These are phyloP conservation scores for Uloborus plumipes DNA, from an alignment of 2,888 invertebrate species.

Conservation along the genomic window DNA sequence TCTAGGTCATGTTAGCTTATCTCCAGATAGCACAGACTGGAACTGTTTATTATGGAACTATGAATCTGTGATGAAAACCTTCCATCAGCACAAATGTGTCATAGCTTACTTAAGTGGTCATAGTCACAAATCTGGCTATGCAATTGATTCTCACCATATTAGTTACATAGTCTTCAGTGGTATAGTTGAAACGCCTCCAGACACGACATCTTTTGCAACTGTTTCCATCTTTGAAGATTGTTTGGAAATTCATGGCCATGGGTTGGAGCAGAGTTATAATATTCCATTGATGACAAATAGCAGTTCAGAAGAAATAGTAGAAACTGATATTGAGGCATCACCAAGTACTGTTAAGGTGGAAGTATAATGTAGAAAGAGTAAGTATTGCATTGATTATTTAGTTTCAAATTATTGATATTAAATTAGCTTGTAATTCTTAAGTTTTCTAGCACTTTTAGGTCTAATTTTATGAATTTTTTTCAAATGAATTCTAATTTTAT, in stretches of 20 bases:
- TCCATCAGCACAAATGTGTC: constrained; percentile 69
- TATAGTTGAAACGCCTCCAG: constrained; percentile 70
- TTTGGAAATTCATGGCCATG: constrained; percentile 68
- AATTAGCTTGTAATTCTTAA: too few species aligned
- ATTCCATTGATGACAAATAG: constrained; percentile 20
- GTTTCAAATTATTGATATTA: not conserved
- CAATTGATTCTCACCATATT: constrained; percentile 69
- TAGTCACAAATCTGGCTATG: constrained; percentile 70
- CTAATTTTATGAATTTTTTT: too few species aligned
- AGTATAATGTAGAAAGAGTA: constrained; percentile 32
- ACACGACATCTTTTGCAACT: constrained; percentile 69
- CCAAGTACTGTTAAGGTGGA: constrained; percentile 37
- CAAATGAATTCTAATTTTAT: too few species aligned
- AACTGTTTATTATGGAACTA: constrained; percentile 71
- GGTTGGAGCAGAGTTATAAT: constrained; percentile 58
- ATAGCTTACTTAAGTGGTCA: constrained; percentile 71
- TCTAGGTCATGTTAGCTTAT: constrained; percentile 70
- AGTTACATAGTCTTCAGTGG: constrained; percentile 71
- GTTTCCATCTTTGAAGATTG: constrained; percentile 68
- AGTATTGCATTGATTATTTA: constrained; percentile 1
- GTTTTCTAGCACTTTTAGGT: too few species aligned
- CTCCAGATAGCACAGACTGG: constrained; percentile 66
- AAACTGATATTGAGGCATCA: constrained; percentile 18
- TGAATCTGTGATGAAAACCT: constrained; percentile 68
- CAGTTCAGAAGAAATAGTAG: not conserved